Percentiles rank a stretch among this genome's conserved stretches.
Conservation (phyloP, 2,113 vertebrate species). For the Aythya baeri region DNA sequence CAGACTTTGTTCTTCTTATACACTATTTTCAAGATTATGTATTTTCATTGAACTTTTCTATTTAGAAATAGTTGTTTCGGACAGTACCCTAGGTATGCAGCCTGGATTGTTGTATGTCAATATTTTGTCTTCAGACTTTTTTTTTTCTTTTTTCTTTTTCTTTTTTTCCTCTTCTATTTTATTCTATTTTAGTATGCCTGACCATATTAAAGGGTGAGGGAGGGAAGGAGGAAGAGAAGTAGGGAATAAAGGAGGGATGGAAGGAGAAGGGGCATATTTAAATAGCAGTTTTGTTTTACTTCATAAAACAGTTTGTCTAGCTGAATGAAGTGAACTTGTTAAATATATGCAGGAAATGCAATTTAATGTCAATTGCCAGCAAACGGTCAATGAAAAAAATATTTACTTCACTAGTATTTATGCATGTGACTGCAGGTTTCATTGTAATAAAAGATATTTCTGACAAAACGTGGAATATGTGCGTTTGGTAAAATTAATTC, state of each 20-base stretch:
- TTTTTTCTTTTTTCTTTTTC: background rate
- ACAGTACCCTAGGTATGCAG: background rate
- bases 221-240: no score
- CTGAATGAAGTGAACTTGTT: background rate
- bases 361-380: background rate
- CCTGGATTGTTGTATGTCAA: background rate
- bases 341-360: background rate
- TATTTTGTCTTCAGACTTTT: background rate
- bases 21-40: background rate
- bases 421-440: background rate
- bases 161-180: background rate
- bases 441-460: slow-evolving; percentile 51
- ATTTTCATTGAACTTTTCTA: background rate
- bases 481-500: background rate
- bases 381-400: background rate
- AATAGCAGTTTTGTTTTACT: background rate
- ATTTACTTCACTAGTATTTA: slow-evolving; percentile 25
- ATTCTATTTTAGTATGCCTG: background rate
- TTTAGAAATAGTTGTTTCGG: background rate
- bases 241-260: background rate
- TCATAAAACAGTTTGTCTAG: background rate
- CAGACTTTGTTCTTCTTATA: background rate
- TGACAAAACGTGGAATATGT: background rate
- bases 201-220: background rate
- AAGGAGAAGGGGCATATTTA: background rate